Base-by-base conservation (phyloP, 1,140 invertebrate genomes). In the Drosophila chauvacae region DNA sequence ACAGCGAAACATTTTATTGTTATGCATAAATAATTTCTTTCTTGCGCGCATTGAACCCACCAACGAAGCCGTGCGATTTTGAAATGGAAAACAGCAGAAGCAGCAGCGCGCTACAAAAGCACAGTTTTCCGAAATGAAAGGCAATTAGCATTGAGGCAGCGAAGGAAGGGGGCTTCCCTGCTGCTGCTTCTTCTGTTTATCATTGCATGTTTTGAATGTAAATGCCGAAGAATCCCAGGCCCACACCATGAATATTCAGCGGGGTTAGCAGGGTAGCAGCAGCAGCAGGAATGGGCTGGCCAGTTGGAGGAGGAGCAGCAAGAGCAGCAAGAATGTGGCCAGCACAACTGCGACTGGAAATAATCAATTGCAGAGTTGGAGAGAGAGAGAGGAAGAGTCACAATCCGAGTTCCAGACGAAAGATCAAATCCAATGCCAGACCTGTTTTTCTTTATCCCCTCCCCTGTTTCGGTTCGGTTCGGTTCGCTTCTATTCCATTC, bases 11-110 rank as follows among this genome's bases (percentile, higher is more conserved):
- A 41, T 45, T 60, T 73, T 47, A 60, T 73, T 50, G 69, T 63
- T 63, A 74, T 62, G 70, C 71, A 74, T 72, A 72, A 72, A 71
- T 37, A 72, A 71, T 72, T 56, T 56, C 48, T 45, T 41, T 26
- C 61, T 30, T 18, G 62, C 48, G 59, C 51, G 48, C 71, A 74
- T 53, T 74, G 71, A 62, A 74, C 70, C 66, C 66, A 35, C 13
- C n/a, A 59, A 51, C 16, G 48, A 30, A 42, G 70, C 55, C 53
- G 70, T 72, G 68, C 47, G 50, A 74, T 74, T 74, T 74, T 47
- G 41, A 74, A 74, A 74, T 74, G 48, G 57, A 74, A 62, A 74
- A 53, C 23, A 28, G 35, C 41, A 63, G 30, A 1, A 30, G 30
- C 7, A 30, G 30, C 9, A 9, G 33, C 10, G 33, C 33, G 7